Conservation (phyloP, 2,797 vertebrate genomes). For the Xenopus petersii region DNA sequence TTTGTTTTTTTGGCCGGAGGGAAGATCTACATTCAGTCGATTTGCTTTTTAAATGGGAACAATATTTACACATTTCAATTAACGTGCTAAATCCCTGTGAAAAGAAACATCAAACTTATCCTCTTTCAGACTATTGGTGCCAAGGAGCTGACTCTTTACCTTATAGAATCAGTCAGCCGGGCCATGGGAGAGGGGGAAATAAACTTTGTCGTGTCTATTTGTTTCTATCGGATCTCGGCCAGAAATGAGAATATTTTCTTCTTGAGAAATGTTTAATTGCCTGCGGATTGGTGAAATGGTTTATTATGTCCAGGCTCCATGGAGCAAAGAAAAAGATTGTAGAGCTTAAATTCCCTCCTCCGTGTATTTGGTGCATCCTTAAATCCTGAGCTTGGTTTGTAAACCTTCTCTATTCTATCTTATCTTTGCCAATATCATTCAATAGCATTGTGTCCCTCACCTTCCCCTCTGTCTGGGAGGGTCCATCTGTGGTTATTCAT, state of each 20-base stretch:
- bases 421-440: constrained; percentile 17
- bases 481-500: no score
- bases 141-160: constrained; percentile 55
- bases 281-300: constrained; percentile 47
- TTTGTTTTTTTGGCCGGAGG: not conserved
- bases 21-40: constrained; percentile 35
- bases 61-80: constrained; percentile 41
- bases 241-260: constrained; percentile 56
- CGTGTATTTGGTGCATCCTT: constrained; percentile 42
- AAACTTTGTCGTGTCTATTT: constrained; percentile 54
- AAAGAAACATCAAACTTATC: constrained; percentile 49
- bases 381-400: constrained; percentile 33
- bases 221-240: constrained; percentile 58
- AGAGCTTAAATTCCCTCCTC: constrained; percentile 48
- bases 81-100: constrained; percentile 57
- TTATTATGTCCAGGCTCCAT: constrained; percentile 37
- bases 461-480: no score
- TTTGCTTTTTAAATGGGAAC: constrained; percentile 14
- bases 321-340: constrained; percentile 14
- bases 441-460: constrained; percentile 15
- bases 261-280: constrained; percentile 51
- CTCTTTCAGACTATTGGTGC: constrained; percentile 57
- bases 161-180: constrained; percentile 58
- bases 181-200: constrained; percentile 44
- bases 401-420: constrained; percentile 37